A percentile compares a stretch with the other conserved stretches of the same genome.
These are phyloP conservation scores for Halcyon senegalensis DNA, from an alignment of 2,113 vertebrate genomes.

Conservation along the genomic window DNA sequence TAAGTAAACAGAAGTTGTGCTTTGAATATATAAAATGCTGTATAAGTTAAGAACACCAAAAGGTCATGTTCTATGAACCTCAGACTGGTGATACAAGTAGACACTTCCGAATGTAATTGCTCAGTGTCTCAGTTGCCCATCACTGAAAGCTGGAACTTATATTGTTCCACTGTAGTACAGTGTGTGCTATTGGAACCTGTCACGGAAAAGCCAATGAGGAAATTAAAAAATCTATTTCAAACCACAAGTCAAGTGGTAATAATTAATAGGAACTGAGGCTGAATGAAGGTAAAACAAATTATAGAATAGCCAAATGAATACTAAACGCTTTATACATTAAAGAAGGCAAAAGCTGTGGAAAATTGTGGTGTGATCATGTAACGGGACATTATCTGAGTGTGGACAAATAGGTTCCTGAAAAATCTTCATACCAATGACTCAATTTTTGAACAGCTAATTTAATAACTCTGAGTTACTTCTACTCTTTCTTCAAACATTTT, in stretches of 20 bases:
- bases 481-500: not conserved
- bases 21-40: not conserved
- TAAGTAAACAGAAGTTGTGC: not conserved
- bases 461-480: not conserved
- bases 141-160: not conserved
- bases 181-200: not conserved
- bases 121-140: not conserved
- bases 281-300: conserved; percentile 17
- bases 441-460: not conserved
- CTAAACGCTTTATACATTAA: not conserved
- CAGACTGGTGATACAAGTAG: not conserved
- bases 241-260: not conserved
- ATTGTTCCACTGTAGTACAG: not conserved
- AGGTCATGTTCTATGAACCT: not conserved
- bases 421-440: not conserved
- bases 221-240: not conserved
- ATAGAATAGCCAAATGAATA: not conserved
- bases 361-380: not conserved
- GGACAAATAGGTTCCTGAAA: not conserved
- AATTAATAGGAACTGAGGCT: not conserved
- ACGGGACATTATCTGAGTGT: not conserved
- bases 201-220: not conserved
- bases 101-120: not conserved
- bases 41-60: not conserved
- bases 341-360: not conserved